A percentile compares a stretch with the other conserved stretches of the same genome.
Conservation (phyloP, 2,797 vertebrate species). For the Rhynchonycteris naso region DNA sequence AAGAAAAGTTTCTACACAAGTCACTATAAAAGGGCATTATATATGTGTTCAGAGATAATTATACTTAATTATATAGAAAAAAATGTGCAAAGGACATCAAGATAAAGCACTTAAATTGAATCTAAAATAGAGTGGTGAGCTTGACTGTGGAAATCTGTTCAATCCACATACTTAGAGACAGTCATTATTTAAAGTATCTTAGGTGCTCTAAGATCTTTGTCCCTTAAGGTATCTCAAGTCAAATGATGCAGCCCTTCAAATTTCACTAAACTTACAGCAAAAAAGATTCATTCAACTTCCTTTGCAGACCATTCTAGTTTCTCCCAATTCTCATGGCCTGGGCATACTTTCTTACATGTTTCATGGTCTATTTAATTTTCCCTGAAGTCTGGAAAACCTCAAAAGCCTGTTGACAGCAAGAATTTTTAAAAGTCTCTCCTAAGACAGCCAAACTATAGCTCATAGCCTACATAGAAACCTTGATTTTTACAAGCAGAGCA, state of each 20-base stretch:
- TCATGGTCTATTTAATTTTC: slow-evolving; percentile 79
- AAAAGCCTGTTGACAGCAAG: slow-evolving; percentile 80
- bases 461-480: slow-evolving; percentile 53
- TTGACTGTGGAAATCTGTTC: background rate
- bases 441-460: slow-evolving; percentile 73
- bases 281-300: slow-evolving; percentile 39
- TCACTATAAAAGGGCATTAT: background rate
- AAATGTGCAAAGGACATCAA: slow-evolving; percentile 10
- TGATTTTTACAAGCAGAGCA: slow-evolving; percentile 73
- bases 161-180: background rate
- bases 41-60: background rate
- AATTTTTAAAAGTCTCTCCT: slow-evolving; percentile 80
- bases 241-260: background rate
- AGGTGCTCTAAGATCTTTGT: background rate
- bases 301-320: slow-evolving; percentile 47
- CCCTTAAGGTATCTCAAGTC: background rate
- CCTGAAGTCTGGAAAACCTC: slow-evolving; percentile 79
- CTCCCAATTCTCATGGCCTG: slow-evolving; percentile 56
- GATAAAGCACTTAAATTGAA: background rate
- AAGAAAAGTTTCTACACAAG: background rate
- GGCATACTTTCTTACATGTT: slow-evolving; percentile 72
- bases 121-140: background rate
- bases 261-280: slow-evolving; percentile 10
- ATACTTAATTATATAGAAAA: background rate
- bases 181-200: background rate